Evolutionary conservation across 2,797 vertebrate genomes (phyloP).

Genomic region (Sphenopsis melanotis): DNA sequence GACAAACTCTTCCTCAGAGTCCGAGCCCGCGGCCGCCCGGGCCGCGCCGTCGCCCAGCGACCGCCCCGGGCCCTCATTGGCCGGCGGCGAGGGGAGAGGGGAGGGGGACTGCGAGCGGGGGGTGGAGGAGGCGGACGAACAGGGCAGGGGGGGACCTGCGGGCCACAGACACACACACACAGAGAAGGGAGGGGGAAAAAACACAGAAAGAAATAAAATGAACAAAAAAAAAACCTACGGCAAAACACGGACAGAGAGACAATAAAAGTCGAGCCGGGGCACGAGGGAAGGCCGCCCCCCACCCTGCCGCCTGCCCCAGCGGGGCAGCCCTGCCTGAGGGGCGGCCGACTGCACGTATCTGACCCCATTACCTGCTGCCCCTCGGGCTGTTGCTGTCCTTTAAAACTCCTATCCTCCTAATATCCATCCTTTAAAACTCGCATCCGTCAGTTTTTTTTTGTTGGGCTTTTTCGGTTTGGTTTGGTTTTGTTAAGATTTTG

Average conservation of each 20-base stretch:
- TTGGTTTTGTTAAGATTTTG: not conserved
- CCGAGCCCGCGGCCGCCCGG: conserved; percentile 94
- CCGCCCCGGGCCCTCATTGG: conserved; percentile 94
- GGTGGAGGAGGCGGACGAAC: conserved; percentile 92
- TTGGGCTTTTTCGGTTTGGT: not conserved
- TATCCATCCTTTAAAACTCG: rapidly evolving
- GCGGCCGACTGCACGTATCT: conserved; percentile 30
- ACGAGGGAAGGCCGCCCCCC: conserved; percentile 3
- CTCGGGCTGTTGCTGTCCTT: rapidly evolving
- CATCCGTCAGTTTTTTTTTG: rapidly evolving
- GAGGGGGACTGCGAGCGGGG: conserved; percentile 90
- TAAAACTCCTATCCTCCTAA: not conserved
- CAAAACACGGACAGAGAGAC: conserved; percentile 16
- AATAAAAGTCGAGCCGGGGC: conserved; percentile 74
- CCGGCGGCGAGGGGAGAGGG: conserved; percentile 89
- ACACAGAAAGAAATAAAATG: not conserved
- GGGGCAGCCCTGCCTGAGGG: not conserved
- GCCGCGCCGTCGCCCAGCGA: conserved; percentile 95
- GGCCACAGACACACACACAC: conserved; percentile 79
- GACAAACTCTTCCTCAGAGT: conserved; percentile 97
- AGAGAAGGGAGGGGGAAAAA: not conserved
- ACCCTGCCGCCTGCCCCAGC: not conserved
- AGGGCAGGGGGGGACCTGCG: conserved; percentile 94
- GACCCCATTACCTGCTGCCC: not conserved
- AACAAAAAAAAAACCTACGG: not conserved